phyloP scores from a whole-genome alignment of 1,140 invertebrate genomes.

The Zaprionus vittiger region DNA sequence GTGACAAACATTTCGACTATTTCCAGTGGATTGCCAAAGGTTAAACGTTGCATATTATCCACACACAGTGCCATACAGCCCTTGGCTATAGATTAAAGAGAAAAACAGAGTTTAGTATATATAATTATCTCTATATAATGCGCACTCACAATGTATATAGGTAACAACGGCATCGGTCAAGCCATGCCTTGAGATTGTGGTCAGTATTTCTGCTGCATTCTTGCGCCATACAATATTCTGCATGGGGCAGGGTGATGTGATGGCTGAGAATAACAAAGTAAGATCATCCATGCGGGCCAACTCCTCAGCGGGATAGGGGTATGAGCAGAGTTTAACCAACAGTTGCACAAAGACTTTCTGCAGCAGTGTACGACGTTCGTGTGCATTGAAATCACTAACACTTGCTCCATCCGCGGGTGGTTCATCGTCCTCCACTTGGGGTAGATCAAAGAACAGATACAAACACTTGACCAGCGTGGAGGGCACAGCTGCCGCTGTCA shows the following conservation, averaged over 20 bases:
- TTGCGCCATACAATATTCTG: conserved; percentile 98
- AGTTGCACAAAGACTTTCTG: conserved; percentile 99
- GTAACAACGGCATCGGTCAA: conserved; percentile 96
- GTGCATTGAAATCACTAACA: conserved; percentile 94
- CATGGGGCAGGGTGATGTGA: conserved; percentile 96
- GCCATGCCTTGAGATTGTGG: conserved; percentile 97
- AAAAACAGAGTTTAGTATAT: not conserved
- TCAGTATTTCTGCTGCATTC: conserved; percentile 94
- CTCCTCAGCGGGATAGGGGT: conserved; percentile 97
- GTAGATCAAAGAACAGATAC: conserved; percentile 99
- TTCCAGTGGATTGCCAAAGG: conserved; percentile 96
- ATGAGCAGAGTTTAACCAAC: conserved; percentile 96
- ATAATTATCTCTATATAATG: not conserved
- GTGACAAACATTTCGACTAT: conserved; percentile 99
- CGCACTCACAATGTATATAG: conserved; percentile 97
- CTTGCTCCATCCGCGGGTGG: conserved; percentile 54
- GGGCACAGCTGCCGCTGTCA: conserved; percentile 97
- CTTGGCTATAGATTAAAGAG: conserved; percentile 89
- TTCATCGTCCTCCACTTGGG: conserved; percentile 92
- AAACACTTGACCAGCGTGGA: conserved; percentile 99
- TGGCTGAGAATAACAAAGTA: conserved; percentile 97
- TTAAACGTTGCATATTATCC: conserved; percentile 98
- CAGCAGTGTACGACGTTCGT: conserved; percentile 94
- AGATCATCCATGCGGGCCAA: conserved; percentile 98
- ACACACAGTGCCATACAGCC: conserved; percentile 97